phyloP scores from a whole-genome alignment of 1,140 invertebrate species.

The Procambarus clarkii region DNA sequence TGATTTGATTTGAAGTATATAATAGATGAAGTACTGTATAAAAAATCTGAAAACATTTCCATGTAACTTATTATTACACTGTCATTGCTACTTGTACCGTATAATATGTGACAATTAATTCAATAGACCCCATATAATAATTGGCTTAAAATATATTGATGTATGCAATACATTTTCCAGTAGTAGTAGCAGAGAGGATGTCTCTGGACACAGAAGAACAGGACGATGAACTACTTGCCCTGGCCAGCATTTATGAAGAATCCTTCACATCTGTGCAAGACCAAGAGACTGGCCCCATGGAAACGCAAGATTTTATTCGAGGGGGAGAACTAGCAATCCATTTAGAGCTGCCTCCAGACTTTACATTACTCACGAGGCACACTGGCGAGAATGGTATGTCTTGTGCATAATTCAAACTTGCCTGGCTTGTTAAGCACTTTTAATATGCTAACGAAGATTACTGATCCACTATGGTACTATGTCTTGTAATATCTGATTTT shows the following conservation, averaged over 20 bases:
- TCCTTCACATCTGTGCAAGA: slow-evolving; percentile 28
- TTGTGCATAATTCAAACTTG: background rate
- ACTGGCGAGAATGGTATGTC: slow-evolving; percentile 36
- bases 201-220: slow-evolving; percentile 59
- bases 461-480: too few relatives aligned
- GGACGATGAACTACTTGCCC: slow-evolving; percentile 56
- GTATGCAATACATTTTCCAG: background rate
- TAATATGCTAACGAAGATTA: too few relatives aligned
- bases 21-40: too few relatives aligned
- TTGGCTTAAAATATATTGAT: background rate
- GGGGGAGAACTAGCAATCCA: slow-evolving; percentile 51
- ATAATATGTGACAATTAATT: background rate
- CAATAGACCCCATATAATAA: background rate
- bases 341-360: slow-evolving; percentile 47
- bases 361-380: slow-evolving; percentile 15
- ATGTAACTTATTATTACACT: too few relatives aligned
- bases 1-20: too few relatives aligned
- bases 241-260: slow-evolving; percentile 58
- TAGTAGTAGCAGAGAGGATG: slow-evolving; percentile 33
- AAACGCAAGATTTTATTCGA: background rate
- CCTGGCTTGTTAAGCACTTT: too few relatives aligned
- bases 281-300: slow-evolving; percentile 26
- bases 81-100: too few relatives aligned
- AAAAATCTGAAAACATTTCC: too few relatives aligned
- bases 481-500: too few relatives aligned